A percentile compares a stretch with the other conserved stretches of the same genome.
These are phyloP conservation scores for Leptinotarsa peninsularis DNA, from an alignment of 2,888 invertebrate species.

Conservation along the genomic window DNA sequence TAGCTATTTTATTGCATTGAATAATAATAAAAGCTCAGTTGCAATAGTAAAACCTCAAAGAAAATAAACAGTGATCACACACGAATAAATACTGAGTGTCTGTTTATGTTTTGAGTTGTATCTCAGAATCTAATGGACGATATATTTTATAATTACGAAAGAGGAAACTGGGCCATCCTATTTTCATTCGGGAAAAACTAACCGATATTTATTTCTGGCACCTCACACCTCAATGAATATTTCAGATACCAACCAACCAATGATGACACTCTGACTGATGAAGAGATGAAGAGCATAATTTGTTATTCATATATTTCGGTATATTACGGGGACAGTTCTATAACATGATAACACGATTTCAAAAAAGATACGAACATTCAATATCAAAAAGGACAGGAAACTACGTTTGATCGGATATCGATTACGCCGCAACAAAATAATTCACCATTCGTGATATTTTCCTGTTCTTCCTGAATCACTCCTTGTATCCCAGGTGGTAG, in stretches of 20 bases:
- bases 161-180: slow-evolving; percentile 13
- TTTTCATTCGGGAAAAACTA: slow-evolving; percentile 6
- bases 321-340: no score
- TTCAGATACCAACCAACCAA: neutral
- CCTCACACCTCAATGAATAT: no score
- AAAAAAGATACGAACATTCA: no score
- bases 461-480: no score
- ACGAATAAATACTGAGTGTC: slow-evolving; percentile 9
- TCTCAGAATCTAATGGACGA: slow-evolving; percentile 20
- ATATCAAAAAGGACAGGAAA: no score
- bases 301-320: neutral
- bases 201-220: slow-evolving; percentile 2
- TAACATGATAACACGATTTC: no score
- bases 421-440: no score
- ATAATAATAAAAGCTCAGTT: neutral
- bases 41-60: neutral
- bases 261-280: neutral
- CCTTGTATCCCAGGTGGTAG: no score
- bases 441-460: no score
- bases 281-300: neutral
- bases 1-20: no score
- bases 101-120: slow-evolving; percentile 24
- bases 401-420: no score
- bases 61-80: slow-evolving; percentile 15
- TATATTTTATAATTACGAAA: slow-evolving; percentile 16